phyloP scores from a whole-genome alignment of 2,113 vertebrate genomes.

The Irena cyanogastra region DNA sequence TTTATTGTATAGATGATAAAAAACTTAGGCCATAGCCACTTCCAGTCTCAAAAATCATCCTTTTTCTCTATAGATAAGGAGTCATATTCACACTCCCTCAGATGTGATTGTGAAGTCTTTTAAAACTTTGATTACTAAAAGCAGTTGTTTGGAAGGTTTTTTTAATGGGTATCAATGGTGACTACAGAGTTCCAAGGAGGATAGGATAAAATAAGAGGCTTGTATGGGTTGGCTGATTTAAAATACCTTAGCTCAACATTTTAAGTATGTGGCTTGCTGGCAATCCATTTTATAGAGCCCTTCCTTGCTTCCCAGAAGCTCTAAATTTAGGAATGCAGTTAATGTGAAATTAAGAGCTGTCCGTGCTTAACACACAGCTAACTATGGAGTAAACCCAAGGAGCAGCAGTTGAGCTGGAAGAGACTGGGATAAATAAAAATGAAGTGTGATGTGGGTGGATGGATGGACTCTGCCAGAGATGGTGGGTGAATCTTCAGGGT shows the following conservation, averaged over 20 bases:
- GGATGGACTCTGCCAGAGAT: neutral
- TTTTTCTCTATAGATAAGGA: neutral
- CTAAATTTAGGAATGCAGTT: neutral
- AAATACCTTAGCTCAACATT: neutral
- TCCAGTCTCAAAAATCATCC: neutral
- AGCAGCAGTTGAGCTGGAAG: neutral
- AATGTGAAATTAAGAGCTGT: neutral
- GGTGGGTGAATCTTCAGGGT: neutral
- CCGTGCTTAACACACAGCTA: neutral
- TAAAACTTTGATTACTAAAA: neutral
- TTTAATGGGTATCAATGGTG: neutral
- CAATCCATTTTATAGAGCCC: neutral
- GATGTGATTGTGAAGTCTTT: neutral
- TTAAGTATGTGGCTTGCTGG: neutral
- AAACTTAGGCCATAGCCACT: neutral
- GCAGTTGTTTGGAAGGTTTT: neutral
- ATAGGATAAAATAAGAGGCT: neutral
- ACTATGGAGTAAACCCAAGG: neutral
- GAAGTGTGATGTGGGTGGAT: neutral
- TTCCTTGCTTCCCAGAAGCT: neutral
- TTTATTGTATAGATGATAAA: neutral
- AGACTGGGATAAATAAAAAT: neutral
- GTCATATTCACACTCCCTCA: neutral
- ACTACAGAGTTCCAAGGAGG: neutral
- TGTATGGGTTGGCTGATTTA: neutral